A percentile compares a stretch with the other conserved stretches of the same genome.
phyloP scores from a whole-genome alignment of 2,797 vertebrate genomes.

The Pelochelys cantorii region DNA sequence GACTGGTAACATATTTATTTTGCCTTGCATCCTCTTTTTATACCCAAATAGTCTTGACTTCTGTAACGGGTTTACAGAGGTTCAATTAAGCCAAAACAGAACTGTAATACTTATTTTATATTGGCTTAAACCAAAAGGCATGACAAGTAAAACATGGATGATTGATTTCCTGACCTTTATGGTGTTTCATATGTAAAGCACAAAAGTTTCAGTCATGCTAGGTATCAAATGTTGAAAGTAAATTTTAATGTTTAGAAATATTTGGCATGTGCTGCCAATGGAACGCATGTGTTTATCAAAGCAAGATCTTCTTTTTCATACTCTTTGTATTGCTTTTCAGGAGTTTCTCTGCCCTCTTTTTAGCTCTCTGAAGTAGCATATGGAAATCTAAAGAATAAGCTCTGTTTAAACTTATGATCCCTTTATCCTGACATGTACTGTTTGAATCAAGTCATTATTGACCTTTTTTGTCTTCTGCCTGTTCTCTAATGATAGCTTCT shows the following conservation, averaged over 20 bases:
- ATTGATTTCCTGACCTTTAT: slow-evolving; percentile 77
- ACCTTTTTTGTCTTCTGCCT: not conserved
- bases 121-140: slow-evolving; percentile 63
- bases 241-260: slow-evolving; percentile 58
- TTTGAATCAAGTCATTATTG: not conserved
- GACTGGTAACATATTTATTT: slow-evolving; percentile 44
- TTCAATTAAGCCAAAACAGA: slow-evolving; percentile 62
- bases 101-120: slow-evolving; percentile 65
- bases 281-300: not conserved
- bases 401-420: not conserved
- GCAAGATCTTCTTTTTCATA: slow-evolving; percentile 24
- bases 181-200: slow-evolving; percentile 70
- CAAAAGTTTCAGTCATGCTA: slow-evolving; percentile 21
- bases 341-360: not conserved
- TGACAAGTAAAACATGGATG: slow-evolving; percentile 67
- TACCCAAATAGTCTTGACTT: slow-evolving; percentile 55
- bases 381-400: slow-evolving; percentile 7
- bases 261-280: not conserved
- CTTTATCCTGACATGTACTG: not conserved
- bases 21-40: slow-evolving; percentile 20
- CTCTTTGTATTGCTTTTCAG: not conserved
- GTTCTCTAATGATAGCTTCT: slow-evolving; percentile 14
- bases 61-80: slow-evolving; percentile 67
- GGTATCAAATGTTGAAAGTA: slow-evolving; percentile 62
- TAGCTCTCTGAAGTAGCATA: not conserved